These are phyloP conservation scores for Cyphomyrus plagiostoma DNA, from an alignment of 2,113 vertebrate genomes.

Conservation along the genomic window DNA sequence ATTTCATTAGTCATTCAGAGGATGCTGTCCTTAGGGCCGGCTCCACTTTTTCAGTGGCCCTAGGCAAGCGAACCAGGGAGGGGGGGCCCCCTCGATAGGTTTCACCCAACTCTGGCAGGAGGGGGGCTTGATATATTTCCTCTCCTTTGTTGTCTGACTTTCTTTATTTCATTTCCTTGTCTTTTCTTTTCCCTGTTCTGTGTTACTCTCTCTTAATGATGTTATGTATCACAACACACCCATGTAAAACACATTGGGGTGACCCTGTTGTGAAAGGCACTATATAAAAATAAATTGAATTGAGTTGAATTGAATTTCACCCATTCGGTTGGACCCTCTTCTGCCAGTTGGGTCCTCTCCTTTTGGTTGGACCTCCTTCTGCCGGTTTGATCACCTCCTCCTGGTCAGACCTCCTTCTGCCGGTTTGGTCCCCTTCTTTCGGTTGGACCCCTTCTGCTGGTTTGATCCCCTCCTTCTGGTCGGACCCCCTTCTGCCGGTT, in stretches of 20 bases:
- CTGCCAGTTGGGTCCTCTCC: neutral
- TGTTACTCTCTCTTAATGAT: too few relatives aligned
- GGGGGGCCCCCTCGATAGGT: neutral
- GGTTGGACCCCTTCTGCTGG: neutral
- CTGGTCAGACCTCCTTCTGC: neutral
- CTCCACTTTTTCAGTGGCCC: neutral
- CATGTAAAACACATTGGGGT: too few relatives aligned
- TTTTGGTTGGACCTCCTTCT: neutral
- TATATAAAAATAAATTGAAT: too few relatives aligned
- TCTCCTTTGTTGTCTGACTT: too few relatives aligned
- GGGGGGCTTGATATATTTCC: too few relatives aligned
- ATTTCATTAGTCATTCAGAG: neutral
- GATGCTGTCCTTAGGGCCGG: neutral
- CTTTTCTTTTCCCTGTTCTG: too few relatives aligned
- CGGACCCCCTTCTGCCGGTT: neutral
- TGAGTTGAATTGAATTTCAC: neutral
- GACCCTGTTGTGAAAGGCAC: too few relatives aligned
- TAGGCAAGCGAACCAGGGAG: neutral
- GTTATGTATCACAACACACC: too few relatives aligned
- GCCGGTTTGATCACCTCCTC: rapidly evolving
- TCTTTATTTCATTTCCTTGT: too few relatives aligned
- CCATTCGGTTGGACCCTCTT: neutral
- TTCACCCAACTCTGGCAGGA: too few relatives aligned
- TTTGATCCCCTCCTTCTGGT: neutral
- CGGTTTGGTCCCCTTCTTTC: rapidly evolving